Evolutionary conservation across 2,113 vertebrate species (phyloP).

Genomic region (Chionomys nivalis): DNA sequence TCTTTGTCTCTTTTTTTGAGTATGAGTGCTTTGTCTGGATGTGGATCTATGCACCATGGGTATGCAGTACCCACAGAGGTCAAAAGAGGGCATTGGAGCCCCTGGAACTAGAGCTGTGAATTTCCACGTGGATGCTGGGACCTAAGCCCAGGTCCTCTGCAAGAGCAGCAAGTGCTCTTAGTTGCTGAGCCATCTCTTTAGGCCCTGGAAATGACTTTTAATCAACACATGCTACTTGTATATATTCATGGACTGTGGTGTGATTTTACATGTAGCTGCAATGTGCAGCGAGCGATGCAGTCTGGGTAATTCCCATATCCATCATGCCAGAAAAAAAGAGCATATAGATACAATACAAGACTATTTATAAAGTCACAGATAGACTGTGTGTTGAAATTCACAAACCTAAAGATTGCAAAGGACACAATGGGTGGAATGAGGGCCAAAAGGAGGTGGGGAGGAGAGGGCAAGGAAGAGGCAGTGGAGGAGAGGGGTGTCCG

Average conservation of each 20-base stretch:
- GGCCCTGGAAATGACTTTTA: not conserved
- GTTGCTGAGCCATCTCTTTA: not conserved
- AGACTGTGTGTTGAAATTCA: not conserved
- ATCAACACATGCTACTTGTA: not conserved
- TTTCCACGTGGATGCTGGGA: fast-evolving
- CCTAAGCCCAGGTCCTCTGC: not conserved
- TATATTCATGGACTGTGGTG: not conserved
- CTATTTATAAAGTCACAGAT: not conserved
- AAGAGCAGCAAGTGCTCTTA: not conserved
- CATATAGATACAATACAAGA: not conserved
- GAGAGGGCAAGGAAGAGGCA: too few relatives aligned
- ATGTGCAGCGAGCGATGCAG: not conserved
- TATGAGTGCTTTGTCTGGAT: not conserved
- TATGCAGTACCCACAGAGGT: not conserved
- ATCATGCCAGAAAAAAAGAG: not conserved
- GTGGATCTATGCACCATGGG: not conserved
- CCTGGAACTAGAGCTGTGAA: not conserved
- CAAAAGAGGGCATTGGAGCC: not conserved
- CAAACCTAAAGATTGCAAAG: not conserved
- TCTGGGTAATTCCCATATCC: not conserved
- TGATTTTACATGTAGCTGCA: not conserved
- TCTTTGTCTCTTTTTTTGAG: not conserved
- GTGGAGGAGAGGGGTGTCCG: not conserved
- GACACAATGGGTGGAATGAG: not conserved
- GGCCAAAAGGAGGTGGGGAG: not conserved